Conservation (phyloP, 64 coral and sea anemone genomes). For the Actinia tenebrosa region DNA sequence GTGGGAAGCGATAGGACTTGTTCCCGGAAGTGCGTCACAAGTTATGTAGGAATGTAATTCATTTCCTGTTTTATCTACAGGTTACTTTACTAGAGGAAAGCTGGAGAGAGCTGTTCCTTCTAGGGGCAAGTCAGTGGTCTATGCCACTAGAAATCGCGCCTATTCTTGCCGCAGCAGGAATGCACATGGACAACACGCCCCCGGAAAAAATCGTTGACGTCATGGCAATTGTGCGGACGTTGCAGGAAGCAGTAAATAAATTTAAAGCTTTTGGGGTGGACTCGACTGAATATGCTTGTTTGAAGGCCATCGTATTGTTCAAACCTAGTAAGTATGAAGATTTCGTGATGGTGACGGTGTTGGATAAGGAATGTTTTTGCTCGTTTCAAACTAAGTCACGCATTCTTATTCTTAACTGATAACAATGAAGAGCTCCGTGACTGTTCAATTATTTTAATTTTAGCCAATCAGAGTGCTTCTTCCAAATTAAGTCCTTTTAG, state of each 20-base stretch:
- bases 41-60: no score
- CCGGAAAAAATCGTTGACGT: constrained; percentile 90
- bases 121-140: constrained; percentile 89
- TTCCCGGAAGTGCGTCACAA: no score
- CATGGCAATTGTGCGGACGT: constrained; percentile 75
- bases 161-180: constrained; percentile 73
- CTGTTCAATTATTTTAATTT: no score
- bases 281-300: constrained; percentile 75
- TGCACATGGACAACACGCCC: constrained; percentile 88
- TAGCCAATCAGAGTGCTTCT: no score
- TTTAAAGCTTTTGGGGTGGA: constrained; percentile 77
- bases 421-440: no score
- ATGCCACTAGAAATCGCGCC: constrained; percentile 94
- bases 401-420: no score
- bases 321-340: constrained; percentile 69
- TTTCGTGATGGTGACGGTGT: no score
- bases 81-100: constrained; percentile 82
- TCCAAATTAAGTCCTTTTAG: no score
- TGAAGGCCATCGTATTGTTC: constrained; percentile 88
- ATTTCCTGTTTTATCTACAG: constrained; percentile 5
- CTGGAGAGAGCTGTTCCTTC: constrained; percentile 81
- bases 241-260: constrained; percentile 84
- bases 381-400: no score
- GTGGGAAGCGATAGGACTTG: no score
- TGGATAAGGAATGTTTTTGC: no score